Percentiles rank a stretch among this genome's conserved stretches.
Evolutionary conservation across 1,140 invertebrate genomes (phyloP).

Genomic region (Gryon sp.): DNA sequence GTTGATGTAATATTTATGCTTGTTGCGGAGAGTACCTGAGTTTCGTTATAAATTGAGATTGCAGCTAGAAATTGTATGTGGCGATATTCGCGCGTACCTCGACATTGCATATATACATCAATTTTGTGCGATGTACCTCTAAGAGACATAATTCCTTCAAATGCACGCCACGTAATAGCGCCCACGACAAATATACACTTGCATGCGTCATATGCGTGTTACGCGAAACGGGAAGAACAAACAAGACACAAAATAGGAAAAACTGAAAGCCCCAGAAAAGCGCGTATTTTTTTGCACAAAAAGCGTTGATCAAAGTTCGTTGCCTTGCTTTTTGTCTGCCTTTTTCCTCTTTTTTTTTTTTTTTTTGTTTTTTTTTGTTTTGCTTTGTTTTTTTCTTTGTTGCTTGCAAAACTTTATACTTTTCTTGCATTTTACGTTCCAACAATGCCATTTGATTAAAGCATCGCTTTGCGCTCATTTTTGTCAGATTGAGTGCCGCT

Average conservation of each 20-base stretch:
- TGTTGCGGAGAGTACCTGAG: constrained; percentile 1
- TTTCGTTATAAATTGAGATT: constrained; percentile 27
- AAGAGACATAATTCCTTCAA: constrained; percentile 29
- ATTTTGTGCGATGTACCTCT: constrained; percentile 29
- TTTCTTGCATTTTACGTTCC: too few relatives aligned
- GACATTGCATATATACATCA: constrained; percentile 6
- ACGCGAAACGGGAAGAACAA: constrained; percentile 8
- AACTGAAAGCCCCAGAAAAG: constrained; percentile 20
- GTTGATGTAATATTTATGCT: constrained; percentile 18
- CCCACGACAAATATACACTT: background rate
- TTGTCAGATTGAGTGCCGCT: too few relatives aligned
- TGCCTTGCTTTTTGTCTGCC: constrained; percentile 7
- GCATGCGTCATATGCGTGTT: constrained; percentile 19
- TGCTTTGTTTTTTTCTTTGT: too few relatives aligned
- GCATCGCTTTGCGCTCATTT: too few relatives aligned
- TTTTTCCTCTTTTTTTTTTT: background rate
- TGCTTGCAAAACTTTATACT: background rate
- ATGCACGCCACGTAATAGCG: constrained; percentile 1
- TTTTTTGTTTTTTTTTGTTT: too few relatives aligned
- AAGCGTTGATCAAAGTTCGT: constrained; percentile 31
- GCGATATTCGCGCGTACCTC: background rate
- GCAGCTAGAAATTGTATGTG: constrained; percentile 9
- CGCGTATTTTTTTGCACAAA: constrained; percentile 11
- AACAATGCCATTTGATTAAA: too few relatives aligned
- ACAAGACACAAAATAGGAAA: constrained; percentile 17